Evolutionary conservation across 2,888 invertebrate species (phyloP).

Genomic region (Tinea trinotella): DNA sequence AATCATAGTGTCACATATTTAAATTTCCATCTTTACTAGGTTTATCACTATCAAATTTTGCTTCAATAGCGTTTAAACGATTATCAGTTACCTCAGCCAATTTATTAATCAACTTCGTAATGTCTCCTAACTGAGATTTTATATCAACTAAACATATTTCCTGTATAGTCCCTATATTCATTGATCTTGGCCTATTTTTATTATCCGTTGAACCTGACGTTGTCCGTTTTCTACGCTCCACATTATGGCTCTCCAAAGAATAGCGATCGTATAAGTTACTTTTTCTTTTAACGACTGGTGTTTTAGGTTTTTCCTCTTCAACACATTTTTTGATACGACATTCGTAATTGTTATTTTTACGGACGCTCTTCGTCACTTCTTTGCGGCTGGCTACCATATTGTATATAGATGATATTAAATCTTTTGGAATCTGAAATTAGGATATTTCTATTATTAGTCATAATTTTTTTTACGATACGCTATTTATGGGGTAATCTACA

Average conservation of each 20-base stretch:
- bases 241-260: slow-evolving; percentile 54
- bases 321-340: slow-evolving; percentile 44
- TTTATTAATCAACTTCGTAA: slow-evolving; percentile 55
- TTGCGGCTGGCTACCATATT: slow-evolving; percentile 81
- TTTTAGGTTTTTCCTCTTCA: slow-evolving; percentile 41
- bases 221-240: slow-evolving; percentile 51
- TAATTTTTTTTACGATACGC: too few relatives aligned
- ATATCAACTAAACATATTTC: slow-evolving; percentile 65
- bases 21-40: too few relatives aligned
- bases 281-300: slow-evolving; percentile 50
- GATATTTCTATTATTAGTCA: too few relatives aligned
- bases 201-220: slow-evolving; percentile 42
- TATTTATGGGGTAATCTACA: too few relatives aligned
- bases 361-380: slow-evolving; percentile 69
- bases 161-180: slow-evolving; percentile 57
- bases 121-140: slow-evolving; percentile 51
- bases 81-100: slow-evolving; percentile 46
- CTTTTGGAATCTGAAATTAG: slow-evolving; percentile 77
- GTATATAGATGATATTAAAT: slow-evolving; percentile 81
- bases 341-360: slow-evolving; percentile 61
- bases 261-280: slow-evolving; percentile 59
- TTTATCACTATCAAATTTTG: slow-evolving; percentile 38
- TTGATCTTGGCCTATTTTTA: slow-evolving; percentile 44
- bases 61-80: slow-evolving; percentile 43
- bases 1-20: too few relatives aligned